phyloP scores from a whole-genome alignment of 2,113 vertebrate genomes.

The Prunella himalayana region DNA sequence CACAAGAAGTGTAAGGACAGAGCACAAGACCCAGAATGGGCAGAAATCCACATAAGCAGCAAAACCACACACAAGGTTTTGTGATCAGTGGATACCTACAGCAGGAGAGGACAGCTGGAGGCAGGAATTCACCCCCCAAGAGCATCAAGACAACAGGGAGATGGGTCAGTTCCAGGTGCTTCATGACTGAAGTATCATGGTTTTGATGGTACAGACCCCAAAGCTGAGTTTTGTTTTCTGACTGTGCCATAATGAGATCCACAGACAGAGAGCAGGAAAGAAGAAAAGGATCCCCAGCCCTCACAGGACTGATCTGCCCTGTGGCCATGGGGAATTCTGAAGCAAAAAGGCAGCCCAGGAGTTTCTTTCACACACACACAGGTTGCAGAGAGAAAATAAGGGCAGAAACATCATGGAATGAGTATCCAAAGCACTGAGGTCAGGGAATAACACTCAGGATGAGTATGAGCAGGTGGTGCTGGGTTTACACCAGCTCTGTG shows the following conservation, averaged over 20 bases:
- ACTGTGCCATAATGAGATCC: background rate
- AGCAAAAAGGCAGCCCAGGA: background rate
- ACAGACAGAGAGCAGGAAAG: background rate
- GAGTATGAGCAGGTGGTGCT: background rate
- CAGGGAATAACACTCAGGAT: background rate
- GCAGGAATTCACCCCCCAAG: background rate
- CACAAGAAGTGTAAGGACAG: background rate
- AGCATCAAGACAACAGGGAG: background rate
- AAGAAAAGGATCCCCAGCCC: background rate
- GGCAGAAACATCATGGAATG: background rate
- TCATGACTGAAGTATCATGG: rapidly evolving
- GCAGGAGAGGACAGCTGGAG: background rate
- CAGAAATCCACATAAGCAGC: background rate
- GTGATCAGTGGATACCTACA: background rate
- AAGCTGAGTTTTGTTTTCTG: background rate
- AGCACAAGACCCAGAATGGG: rapidly evolving
- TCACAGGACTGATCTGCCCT: background rate
- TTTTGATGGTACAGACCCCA: background rate
- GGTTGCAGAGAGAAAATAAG: background rate
- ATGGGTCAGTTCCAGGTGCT: background rate
- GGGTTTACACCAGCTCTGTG: background rate
- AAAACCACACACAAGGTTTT: background rate
- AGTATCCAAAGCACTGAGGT: background rate
- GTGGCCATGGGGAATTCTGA: background rate
- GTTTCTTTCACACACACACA: background rate